Percentiles rank a stretch among this genome's conserved stretches.
phyloP scores from a whole-genome alignment of 1,140 invertebrate species.

The Cyclargus thomasi region DNA sequence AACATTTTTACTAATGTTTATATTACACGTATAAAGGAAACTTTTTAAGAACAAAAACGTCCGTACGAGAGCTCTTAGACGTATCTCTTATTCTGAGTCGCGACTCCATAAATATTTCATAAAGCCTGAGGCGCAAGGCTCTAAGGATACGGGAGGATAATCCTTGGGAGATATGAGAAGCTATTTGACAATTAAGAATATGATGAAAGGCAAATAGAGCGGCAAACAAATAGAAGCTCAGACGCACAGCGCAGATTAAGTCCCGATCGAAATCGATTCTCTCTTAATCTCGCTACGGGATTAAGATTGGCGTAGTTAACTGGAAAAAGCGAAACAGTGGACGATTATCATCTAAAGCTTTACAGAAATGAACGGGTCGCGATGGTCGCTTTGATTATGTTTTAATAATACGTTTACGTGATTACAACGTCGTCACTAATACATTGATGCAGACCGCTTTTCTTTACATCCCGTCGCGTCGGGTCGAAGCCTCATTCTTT shows the following conservation, averaged over 20 bases:
- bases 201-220: constrained; percentile 45
- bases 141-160: neutral
- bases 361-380: neutral
- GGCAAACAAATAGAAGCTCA: constrained; percentile 42
- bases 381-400: neutral
- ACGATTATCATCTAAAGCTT: constrained; percentile 36
- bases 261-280: constrained; percentile 46
- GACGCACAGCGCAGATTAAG: constrained; percentile 45
- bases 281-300: constrained; percentile 45
- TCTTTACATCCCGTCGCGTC: too few relatives aligned
- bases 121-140: neutral
- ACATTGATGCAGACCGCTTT: neutral
- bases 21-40: constrained; percentile 9
- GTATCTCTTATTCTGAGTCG: constrained; percentile 1
- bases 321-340: constrained; percentile 39
- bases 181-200: constrained; percentile 5
- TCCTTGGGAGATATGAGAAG: neutral
- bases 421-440: neutral
- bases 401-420: neutral
- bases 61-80: constrained; percentile 4
- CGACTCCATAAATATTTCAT: constrained; percentile 6
- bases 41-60: constrained; percentile 12
- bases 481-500: too few relatives aligned
- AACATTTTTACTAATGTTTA: constrained; percentile 1
- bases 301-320: constrained; percentile 46